These are phyloP conservation scores for Apotomis betuletana DNA, from an alignment of 2,888 invertebrate species.

Conservation along the genomic window DNA sequence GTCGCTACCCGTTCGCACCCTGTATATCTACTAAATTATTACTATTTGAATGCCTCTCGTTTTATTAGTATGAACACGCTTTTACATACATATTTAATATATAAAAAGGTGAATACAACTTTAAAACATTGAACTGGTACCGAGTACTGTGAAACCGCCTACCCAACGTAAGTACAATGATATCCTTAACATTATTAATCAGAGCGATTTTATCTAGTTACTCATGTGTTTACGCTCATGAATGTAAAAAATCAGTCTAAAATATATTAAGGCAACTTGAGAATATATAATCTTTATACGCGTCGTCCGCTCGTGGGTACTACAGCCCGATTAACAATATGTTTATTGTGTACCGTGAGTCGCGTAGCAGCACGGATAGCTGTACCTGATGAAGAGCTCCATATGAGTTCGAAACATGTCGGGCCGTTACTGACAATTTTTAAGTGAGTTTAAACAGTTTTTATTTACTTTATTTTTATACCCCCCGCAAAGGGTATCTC, in stretches of 20 bases:
- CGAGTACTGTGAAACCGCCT: conserved; percentile 49
- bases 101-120: not conserved
- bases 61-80: not conserved
- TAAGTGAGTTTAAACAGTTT: too few species aligned
- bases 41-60: not conserved
- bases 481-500: too few species aligned
- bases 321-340: not conserved
- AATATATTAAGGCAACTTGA: conserved; percentile 86
- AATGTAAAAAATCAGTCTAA: conserved; percentile 86
- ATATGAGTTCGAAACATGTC: too few species aligned
- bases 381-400: too few species aligned
- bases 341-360: too few species aligned
- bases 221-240: conserved; percentile 62
- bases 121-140: conserved; percentile 1
- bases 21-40: too few species aligned
- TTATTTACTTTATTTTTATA: too few species aligned
- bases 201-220: conserved; percentile 59
- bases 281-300: conserved; percentile 72
- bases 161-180: conserved; percentile 60
- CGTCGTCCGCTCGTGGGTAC: conserved; percentile 54
- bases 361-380: too few species aligned
- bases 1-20: too few species aligned
- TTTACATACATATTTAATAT: not conserved
- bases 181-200: conserved; percentile 45
- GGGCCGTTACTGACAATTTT: too few species aligned